Evolutionary conservation across 1,140 invertebrate genomes (phyloP).

Genomic region (Macrostomum lignano): DNA sequence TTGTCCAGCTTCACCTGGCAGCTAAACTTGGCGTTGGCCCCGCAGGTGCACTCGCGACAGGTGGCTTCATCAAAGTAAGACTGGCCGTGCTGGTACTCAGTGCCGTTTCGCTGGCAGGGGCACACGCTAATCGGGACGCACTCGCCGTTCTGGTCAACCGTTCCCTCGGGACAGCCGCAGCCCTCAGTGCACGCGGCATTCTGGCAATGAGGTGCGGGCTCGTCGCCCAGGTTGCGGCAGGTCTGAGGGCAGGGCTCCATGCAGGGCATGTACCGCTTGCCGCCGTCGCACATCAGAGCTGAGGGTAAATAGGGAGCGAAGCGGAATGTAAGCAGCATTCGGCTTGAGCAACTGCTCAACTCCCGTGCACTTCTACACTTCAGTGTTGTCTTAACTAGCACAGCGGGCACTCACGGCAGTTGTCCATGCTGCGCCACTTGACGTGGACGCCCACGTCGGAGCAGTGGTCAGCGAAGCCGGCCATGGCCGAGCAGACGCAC

Average conservation of each 20-base stretch:
- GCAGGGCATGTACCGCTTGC: slow-evolving; percentile 45
- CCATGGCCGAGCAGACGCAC: slow-evolving; percentile 55
- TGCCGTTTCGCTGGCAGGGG: slow-evolving; percentile 38
- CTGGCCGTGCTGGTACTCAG: too few species aligned
- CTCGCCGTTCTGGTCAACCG: slow-evolving; percentile 35
- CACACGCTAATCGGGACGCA: slow-evolving; percentile 44
- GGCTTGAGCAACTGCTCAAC: slow-evolving; percentile 20
- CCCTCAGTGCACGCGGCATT: slow-evolving; percentile 48
- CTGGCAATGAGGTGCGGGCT: slow-evolving; percentile 30
- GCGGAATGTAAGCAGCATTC: slow-evolving; percentile 29
- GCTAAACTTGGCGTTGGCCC: too few species aligned
- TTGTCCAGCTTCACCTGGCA: too few species aligned
- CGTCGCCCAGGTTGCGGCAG: slow-evolving; percentile 38
- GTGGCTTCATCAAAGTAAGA: too few species aligned
- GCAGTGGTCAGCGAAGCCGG: slow-evolving; percentile 53
- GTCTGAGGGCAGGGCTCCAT: slow-evolving; percentile 41
- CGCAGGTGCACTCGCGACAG: too few species aligned
- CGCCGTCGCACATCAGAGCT: slow-evolving; percentile 41
- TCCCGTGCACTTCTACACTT: slow-evolving; percentile 44
- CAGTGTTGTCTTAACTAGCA: slow-evolving; percentile 33
- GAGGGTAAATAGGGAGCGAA: slow-evolving; percentile 11
- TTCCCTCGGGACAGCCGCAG: slow-evolving; percentile 49
- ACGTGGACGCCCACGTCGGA: slow-evolving; percentile 33
- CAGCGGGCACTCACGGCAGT: slow-evolving; percentile 40
- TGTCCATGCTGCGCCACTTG: slow-evolving; percentile 45